phyloP scores from a whole-genome alignment of 2,113 vertebrate species.

The Geococcyx californianus region DNA sequence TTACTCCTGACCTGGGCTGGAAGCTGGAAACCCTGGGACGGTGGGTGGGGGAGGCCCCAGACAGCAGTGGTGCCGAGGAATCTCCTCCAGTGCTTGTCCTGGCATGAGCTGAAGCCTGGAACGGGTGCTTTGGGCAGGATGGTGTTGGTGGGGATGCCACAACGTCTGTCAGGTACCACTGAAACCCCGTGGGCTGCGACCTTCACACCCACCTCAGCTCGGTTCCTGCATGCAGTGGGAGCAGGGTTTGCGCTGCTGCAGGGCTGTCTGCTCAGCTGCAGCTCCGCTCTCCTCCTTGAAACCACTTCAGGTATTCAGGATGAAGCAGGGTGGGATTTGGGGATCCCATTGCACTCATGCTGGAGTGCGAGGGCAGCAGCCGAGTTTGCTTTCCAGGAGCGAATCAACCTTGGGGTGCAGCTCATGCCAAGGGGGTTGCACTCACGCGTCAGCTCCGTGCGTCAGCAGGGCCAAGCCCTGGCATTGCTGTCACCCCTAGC shows the following conservation, averaged over 20 bases:
- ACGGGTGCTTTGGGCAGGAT: not conserved
- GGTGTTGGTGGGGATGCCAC: not conserved
- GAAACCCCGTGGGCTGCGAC: not conserved
- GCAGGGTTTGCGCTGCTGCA: not conserved
- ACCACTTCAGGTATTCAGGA: not conserved
- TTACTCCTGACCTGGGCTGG: not conserved
- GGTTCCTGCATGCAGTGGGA: not conserved
- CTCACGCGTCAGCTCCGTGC: rapidly evolving
- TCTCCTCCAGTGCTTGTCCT: not conserved
- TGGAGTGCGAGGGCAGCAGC: not conserved
- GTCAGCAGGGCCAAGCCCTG: not conserved
- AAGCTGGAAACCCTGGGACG: not conserved
- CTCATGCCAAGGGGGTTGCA: not conserved
- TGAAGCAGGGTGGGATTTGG: not conserved
- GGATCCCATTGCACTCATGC: not conserved
- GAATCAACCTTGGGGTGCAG: not conserved
- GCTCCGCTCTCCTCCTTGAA: not conserved
- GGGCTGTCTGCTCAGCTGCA: too few relatives aligned
- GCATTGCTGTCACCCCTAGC: not conserved
- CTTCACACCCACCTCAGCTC: not conserved
- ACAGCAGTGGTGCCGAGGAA: not conserved
- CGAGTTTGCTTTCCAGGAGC: not conserved
- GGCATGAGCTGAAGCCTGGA: not conserved
- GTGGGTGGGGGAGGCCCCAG: not conserved
- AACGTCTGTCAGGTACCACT: rapidly evolving